Evolutionary conservation across 37 sponge, comb jelly and placozoan species (phyloP), one percentile per base, ranked within the genome.

Genomic region (Beroe forskalii): DNA sequence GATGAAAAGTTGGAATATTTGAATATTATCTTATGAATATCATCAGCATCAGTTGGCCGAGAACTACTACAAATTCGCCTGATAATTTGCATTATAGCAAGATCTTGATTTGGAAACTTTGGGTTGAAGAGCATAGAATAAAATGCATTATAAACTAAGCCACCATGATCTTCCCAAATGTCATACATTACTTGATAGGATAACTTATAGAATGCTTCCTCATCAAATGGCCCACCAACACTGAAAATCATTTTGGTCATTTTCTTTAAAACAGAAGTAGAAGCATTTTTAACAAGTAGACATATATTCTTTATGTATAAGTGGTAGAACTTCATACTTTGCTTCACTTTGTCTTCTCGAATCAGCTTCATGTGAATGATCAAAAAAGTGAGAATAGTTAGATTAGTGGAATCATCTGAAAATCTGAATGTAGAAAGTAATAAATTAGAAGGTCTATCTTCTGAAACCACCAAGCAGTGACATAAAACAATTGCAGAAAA

Each of bases 131-230:
- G 40, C 55, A 80, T 41, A 3, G 44, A 44, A 43, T 44, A 44
- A 24, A 80, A 80, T n/a, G 55, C 42, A 27, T 39, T 25, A 23
- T 44, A 41, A 42, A 80, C 86, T 44, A 44, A 41, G 12, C 86
- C 86, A 44, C 86, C 86, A 27, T 80, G 86, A 41, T 80, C 86
- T 25, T 44, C 31, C 86, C 86, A 80, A 44, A 80, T 41, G 40
- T 80, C 55, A 41, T 23, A 24, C 55, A 80, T 41, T 0, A 44
- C n/a, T 41, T 39, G 24, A 41, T 44, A 80, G 42, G 25, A 44
- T 41, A 64, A 4, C 24, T 4, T 25, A 44, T 43, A 24, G n/a
- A 80, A 8, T 4, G 17, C 55, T 22, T 80, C 55, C 9, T 42
- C 4, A 33, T 69, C 32, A 44, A 80, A 43, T 20, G 55, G 55